Conservation (phyloP, 2,888 invertebrate genomes). For the Andrena trimmerana region DNA sequence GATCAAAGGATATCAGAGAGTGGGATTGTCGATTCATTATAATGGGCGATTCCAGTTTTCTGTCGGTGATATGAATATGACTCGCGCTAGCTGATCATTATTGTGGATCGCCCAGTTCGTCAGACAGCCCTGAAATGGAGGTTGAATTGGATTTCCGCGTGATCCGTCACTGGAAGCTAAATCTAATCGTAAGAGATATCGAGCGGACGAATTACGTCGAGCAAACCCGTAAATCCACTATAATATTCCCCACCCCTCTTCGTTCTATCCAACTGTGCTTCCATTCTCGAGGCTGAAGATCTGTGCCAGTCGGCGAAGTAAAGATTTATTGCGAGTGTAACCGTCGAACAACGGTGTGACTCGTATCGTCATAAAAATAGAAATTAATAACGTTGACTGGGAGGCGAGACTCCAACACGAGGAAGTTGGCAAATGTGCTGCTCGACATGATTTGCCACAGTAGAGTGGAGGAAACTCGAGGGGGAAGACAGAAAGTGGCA, state of each 20-base stretch:
- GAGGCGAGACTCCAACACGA: neutral
- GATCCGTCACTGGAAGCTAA: conserved; percentile 58
- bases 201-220: conserved; percentile 30
- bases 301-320: neutral
- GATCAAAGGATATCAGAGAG: neutral
- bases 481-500: too few relatives aligned
- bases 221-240: conserved; percentile 42
- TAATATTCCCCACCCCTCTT: conserved; percentile 10
- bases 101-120: conserved; percentile 10
- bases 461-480: too few relatives aligned
- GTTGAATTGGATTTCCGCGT: conserved; percentile 48
- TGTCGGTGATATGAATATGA: neutral
- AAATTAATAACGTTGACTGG: neutral
- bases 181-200: conserved; percentile 44
- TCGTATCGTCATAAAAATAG: neutral
- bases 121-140: conserved; percentile 1
- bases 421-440: too few relatives aligned
- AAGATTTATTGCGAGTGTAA: conserved; percentile 20
- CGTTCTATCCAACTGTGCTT: neutral
- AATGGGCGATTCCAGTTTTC: neutral
- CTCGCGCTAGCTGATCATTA: neutral
- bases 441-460: too few relatives aligned
- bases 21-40: neutral
- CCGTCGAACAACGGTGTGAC: neutral
- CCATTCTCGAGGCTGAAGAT: conserved; percentile 6